Conservation (phyloP, 2,888 invertebrate genomes). For the Campoletis raptor region DNA sequence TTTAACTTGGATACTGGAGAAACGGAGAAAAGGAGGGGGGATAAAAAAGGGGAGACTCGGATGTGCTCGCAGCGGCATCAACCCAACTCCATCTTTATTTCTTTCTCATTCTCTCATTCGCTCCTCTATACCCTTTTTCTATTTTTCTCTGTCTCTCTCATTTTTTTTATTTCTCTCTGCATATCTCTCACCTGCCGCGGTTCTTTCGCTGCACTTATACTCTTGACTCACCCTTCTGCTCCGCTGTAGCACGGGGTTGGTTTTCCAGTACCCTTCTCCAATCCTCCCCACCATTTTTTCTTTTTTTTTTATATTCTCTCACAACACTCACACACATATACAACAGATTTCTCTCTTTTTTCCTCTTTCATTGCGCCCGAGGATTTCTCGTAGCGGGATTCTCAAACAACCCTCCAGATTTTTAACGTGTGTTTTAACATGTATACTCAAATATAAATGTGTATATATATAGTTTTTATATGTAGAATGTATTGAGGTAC, state of each 20-base stretch:
- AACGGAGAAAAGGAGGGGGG: neutral
- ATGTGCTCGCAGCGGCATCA: slow-evolving; percentile 40
- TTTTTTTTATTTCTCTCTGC: slow-evolving; percentile 23
- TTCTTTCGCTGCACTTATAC: slow-evolving; percentile 78
- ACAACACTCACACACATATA: neutral
- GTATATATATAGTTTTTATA: neutral
- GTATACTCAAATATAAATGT: neutral
- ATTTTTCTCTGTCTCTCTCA: neutral
- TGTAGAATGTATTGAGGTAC: slow-evolving; percentile 57
- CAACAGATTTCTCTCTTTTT: neutral
- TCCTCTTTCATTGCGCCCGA: slow-evolving; percentile 20
- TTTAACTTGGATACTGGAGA: slow-evolving; percentile 22
- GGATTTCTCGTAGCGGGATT: slow-evolving; percentile 44
- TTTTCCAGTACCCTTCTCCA: slow-evolving; percentile 61
- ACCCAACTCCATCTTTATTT: slow-evolving; percentile 53
- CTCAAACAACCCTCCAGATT: slow-evolving; percentile 50
- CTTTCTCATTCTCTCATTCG: slow-evolving; percentile 31
- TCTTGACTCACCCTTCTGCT: slow-evolving; percentile 75
- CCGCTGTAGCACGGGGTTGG: slow-evolving; percentile 54
- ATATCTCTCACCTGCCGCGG: slow-evolving; percentile 51
- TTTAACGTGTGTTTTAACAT: slow-evolving; percentile 23
- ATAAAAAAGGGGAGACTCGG: slow-evolving; percentile 4
- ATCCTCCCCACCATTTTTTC: slow-evolving; percentile 4
- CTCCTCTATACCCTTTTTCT: slow-evolving; percentile 1
- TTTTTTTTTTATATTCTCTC: slow-evolving; percentile 5